Base-by-base conservation (phyloP, 1,140 invertebrate genomes). In the Penaeus indicus region DNA sequence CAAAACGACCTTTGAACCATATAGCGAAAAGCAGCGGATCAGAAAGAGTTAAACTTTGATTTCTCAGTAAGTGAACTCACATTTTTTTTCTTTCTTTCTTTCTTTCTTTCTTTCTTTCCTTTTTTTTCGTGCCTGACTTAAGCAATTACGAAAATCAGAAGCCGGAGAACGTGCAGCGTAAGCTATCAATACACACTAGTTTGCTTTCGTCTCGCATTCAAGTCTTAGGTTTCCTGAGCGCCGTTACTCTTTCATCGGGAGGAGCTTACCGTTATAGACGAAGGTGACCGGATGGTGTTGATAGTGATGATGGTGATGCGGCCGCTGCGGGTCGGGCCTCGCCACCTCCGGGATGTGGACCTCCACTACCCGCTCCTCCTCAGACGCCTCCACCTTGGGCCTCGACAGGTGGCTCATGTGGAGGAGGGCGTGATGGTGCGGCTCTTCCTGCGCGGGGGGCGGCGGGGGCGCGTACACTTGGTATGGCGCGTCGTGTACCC, bases 311-410 rank as follows among this genome's bases (percentile, higher is more conserved):
- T 78, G 85, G 21, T 69, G 84, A 21, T 69, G 67, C n/a, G 72
- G 83, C 13, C 83, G 67, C 25, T 86, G 85, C 61, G 85, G 85
- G 75, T 86, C 85, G 4, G 85, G 85, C 22, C 85, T 79, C 2
- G 75, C 62, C 27, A 86, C 85, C 77, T 86, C 85, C 7, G 85
- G 85, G 18, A 85, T 85, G 69, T 85, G 84, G 25, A 85, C 84
- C 60, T 85, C 84, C 54, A 85, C 84, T 69, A 85, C 72, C 27
- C 84, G 22, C 27, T 85, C 84, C 83, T 69, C 83, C 60, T 69
- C 67, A 1, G 47, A 69, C 84, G 42, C 72, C 54, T 85, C 84
- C 84, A 42, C 54, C 84, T 78, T 85, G 54, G 69, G 69, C 10
- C 75, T 69, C 21, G 75, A 38, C 54, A 78, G 82, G 82, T 77